phyloP scores from a whole-genome alignment of 1,140 invertebrate genomes.

The Drosophila pectinifera region DNA sequence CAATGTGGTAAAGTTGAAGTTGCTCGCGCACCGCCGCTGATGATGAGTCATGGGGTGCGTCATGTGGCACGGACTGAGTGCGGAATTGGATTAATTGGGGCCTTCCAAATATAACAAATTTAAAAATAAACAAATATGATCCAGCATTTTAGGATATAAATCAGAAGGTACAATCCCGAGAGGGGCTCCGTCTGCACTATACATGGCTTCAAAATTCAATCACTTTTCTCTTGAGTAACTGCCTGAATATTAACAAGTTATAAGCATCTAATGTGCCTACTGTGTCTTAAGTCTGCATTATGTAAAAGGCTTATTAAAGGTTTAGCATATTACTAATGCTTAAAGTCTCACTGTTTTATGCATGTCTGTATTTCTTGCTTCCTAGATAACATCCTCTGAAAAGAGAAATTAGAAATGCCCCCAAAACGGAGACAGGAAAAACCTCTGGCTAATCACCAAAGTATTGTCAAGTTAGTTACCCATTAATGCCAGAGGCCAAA shows the following conservation, averaged over 20 bases:
- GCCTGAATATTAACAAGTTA: too few species aligned
- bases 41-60: conserved; percentile 52
- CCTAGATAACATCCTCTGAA: conserved; percentile 2
- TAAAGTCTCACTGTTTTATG: not conserved
- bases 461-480: conserved; percentile 42
- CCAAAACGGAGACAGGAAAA: not conserved
- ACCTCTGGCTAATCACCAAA: conserved; percentile 32
- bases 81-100: conserved; percentile 40
- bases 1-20: conserved; percentile 54
- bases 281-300: too few species aligned
- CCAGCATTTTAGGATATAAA: conserved; percentile 2
- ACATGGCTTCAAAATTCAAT: too few species aligned
- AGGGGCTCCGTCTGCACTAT: not conserved
- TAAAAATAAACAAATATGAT: conserved; percentile 34
- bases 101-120: conserved; percentile 13
- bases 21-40: conserved; percentile 14
- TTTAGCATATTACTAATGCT: too few species aligned
- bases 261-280: too few species aligned
- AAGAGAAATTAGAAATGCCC: conserved; percentile 29
- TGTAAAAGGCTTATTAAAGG: too few species aligned
- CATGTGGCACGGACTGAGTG: conserved; percentile 18
- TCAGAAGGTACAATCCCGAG: not conserved
- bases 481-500: conserved; percentile 40
- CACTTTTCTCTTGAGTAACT: too few species aligned
- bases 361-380: not conserved